Evolutionary conservation across 2,888 invertebrate species (phyloP).

Genomic region (Zygothrica quintamaculata): DNA sequence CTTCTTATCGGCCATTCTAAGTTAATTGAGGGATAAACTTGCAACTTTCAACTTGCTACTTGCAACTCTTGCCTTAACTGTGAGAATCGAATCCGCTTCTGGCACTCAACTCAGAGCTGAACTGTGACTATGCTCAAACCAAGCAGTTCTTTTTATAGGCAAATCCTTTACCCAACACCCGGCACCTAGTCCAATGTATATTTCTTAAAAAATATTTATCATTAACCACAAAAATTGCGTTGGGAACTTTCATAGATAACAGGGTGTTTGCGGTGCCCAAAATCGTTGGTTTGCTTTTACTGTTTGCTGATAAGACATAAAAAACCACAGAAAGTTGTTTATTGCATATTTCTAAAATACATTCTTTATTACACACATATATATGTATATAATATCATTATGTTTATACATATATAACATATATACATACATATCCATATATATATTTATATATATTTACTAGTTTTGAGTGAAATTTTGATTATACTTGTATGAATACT

Average conservation of each 20-base stretch:
- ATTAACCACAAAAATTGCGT: conserved; percentile 37
- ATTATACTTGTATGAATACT: conserved; percentile 11
- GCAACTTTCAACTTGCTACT: too few species aligned
- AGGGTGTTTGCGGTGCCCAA: neutral
- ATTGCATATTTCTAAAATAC: conserved; percentile 74
- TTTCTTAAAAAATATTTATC: conserved; percentile 29
- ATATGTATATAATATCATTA: conserved; percentile 27
- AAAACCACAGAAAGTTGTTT: conserved; percentile 58
- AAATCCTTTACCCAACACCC: too few species aligned
- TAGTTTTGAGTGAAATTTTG: conserved; percentile 11
- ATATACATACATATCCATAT: too few species aligned
- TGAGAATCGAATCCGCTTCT: conserved; percentile 4
- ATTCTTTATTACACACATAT: conserved; percentile 53
- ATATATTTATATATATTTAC: conserved; percentile 40
- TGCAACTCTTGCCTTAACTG: neutral
- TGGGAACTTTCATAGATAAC: conserved; percentile 26
- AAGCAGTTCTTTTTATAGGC: conserved; percentile 57
- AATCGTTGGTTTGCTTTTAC: neutral
- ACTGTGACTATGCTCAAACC: conserved; percentile 53
- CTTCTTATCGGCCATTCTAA: conserved; percentile 84
- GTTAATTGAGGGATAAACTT: neutral
- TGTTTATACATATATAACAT: conserved; percentile 43
- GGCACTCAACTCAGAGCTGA: conserved; percentile 38
- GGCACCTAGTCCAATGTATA: too few species aligned
- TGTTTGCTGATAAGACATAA: conserved; percentile 9